Percentiles rank a stretch among this genome's conserved stretches.
Evolutionary conservation across 2,113 vertebrate species (phyloP).

Genomic region (Nanorana parkeri): DNA sequence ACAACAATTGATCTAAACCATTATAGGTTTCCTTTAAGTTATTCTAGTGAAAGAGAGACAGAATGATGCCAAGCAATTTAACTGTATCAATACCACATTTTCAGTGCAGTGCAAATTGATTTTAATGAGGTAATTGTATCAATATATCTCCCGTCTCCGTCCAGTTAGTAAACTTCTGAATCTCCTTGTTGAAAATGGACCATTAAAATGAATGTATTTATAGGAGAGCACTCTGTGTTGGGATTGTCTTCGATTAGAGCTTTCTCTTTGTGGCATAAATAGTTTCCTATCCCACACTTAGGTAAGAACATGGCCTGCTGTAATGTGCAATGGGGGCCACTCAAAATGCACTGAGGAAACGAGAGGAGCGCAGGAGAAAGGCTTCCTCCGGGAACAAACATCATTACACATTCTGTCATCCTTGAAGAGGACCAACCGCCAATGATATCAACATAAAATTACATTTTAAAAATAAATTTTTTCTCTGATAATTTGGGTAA

Average conservation of each 20-base stretch:
- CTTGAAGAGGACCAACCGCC: no score
- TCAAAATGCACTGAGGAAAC: background rate
- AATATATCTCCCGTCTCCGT: background rate
- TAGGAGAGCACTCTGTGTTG: background rate
- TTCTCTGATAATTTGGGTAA: no score
- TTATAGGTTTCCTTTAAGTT: no score
- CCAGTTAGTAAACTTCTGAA: constrained; percentile 25
- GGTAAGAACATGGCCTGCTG: background rate
- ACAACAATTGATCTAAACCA: no score
- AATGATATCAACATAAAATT: no score
- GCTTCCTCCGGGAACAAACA: background rate
- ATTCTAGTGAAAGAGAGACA: background rate
- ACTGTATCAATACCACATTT: constrained; percentile 6
- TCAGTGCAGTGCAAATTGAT: constrained; percentile 7
- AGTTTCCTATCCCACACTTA: constrained; percentile 21
- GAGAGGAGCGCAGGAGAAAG: background rate
- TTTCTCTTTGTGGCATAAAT: background rate
- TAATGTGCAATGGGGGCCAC: constrained; percentile 6
- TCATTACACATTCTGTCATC: background rate
- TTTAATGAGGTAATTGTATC: constrained; percentile 27
- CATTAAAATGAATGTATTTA: constrained; percentile 36
- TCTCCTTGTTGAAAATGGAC: constrained; percentile 36
- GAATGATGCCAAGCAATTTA: constrained; percentile 1
- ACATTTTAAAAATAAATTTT: no score
- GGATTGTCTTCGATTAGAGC: constrained; percentile 13